Base-by-base conservation (phyloP, 2,888 invertebrate genomes). In the Panzeria rudis region DNA sequence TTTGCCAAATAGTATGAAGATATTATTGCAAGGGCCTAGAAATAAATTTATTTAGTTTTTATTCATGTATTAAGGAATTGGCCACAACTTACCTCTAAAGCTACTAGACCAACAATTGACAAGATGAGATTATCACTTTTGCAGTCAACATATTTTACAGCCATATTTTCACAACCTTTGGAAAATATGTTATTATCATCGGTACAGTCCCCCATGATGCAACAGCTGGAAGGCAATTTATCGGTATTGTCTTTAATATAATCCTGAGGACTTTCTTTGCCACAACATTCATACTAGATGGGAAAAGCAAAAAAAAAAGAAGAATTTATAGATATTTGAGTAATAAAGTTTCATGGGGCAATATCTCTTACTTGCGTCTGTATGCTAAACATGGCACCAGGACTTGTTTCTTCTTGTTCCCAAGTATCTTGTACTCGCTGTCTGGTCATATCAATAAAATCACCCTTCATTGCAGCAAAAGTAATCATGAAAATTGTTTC, bases 211-310 rank as follows among this genome's bases (percentile, higher is more conserved):
- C 87, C 87, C 29, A 81, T 77, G 29, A 87, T 83, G 69, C 91
- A 91, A 77, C 91, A 91, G 75, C 91, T 91, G 44, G 86, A 86
- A 20, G 91, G 91, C 86, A 91, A 76, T n/a, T 87, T 87, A 41
- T 86, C 83, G 52, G 72, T 47, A 5, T 88, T 88, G 52, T 88
- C 86, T 7, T 72, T 69, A 15, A 89, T 72, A 78, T 90, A 91
- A 62, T 91, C 91, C 84, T 91, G 87, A 0, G 91, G 89, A 15
- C 91, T 89, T 0, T 89, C 86, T 20, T 88, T 75, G 8, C 91
- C 91, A 50, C 91, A 91, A 84, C 91, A 91, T 29, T 88, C 83
- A 78, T 90, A 90, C 64, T 90, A 15, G n/a, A n/a, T n/a, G n/a
- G n/a, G n/a, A n/a, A n/a, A n/a, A n/a, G n/a, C n/a, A n/a, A 0